Base-by-base conservation (phyloP, 2,797 vertebrate genomes). In the Danio tinwini region DNA sequence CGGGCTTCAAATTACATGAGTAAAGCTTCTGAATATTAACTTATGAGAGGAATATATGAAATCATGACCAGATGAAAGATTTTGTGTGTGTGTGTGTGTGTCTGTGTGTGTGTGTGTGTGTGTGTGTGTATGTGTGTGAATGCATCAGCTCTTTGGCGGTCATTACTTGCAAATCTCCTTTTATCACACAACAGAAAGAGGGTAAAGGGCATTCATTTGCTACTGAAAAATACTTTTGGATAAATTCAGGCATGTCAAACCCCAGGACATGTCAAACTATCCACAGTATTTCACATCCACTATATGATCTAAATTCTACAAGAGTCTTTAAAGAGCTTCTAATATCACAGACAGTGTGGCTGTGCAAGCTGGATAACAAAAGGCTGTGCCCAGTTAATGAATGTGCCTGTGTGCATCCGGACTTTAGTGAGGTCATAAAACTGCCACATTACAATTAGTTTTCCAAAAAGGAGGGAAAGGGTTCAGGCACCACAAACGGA, bases 1-100 rank as follows among this genome's bases (percentile, higher is more conserved):
- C 47, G 56, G 71, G 81, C 71, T 82, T 79, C 21, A 79, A 74
- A 79, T 83, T n/a, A 75, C n/a, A 68, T 52, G 76, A 58, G 71
- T 37, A 55, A 29, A 55, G 71, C 58, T 53, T 37, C 63, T 69
- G 76, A 79, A 83, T 79, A 79, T 29, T 29, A 29, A 53, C 74
- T 59, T 80, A 67, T 73, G 62, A 82, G 55, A 37, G 52, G 69
- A 73, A 71, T 77, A 58, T 74, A 65, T 65, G 62, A 50, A 71
- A 65, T 65, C 82, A 82, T 67, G 52, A 37, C 17, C 6, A 12
- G 45, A 77, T 17, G 44, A 19, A 49, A 65, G 69, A 73, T 6
- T 11, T 74, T 50, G n/a, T 29, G n/a, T n/a, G n/a, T n/a, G n/a
- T n/a, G n/a, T n/a, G n/a, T n/a, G n/a, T n/a, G n/a, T n/a, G n/a